Evolutionary conservation across 1,140 invertebrate species (phyloP), one percentile per base, ranked within the genome.

Genomic region (Sinonovacula constricta): DNA sequence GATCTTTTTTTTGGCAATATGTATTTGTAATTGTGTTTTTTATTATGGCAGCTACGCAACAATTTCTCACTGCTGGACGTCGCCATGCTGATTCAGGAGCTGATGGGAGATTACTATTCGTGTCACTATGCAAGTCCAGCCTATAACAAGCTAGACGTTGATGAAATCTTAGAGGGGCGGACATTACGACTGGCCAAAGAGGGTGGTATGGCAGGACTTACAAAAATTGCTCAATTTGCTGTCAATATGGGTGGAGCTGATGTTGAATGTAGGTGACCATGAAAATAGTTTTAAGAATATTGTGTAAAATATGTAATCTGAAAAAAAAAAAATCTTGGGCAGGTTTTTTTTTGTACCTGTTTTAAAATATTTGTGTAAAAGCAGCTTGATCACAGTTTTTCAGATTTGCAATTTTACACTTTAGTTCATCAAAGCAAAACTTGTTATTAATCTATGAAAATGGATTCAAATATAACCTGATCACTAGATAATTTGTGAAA

Each of bases 31-130:
- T n/a, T n/a, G n/a, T n/a, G n/a, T n/a, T n/a, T n/a, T 15, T 49
- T 65, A 54, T 59, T 15, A 39, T 80, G 72, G 39, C 34, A 67
- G 63, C 66, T 80, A 63, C 56, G 63, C 0, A 80, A 78, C 69
- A 81, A 79, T 18, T 81, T 86, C 54, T 78, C 81, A 1, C 51
- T 89, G 57, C 30, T 56, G 18, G 85, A 88, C 59, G 87, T 91
- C 5, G 89, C 87, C 1, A 45, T 81, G n/a, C 39, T 90, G 67
- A 85, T 91, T 0, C 83, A 89, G 62, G 75, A 81, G 4, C 74
- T 91, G 12, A 83, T 91, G 30, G 89, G 89, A 12, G 89, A 90
- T 71, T 89, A 85, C 62, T 90, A 88, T 60, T 65, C 81, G 18
- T 86, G 86, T 0, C 56, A 81, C n/a, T 90, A 90, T 80, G 76